Evolutionary conservation across 2,113 vertebrate genomes (phyloP).

Genomic region (Motacilla alba): DNA sequence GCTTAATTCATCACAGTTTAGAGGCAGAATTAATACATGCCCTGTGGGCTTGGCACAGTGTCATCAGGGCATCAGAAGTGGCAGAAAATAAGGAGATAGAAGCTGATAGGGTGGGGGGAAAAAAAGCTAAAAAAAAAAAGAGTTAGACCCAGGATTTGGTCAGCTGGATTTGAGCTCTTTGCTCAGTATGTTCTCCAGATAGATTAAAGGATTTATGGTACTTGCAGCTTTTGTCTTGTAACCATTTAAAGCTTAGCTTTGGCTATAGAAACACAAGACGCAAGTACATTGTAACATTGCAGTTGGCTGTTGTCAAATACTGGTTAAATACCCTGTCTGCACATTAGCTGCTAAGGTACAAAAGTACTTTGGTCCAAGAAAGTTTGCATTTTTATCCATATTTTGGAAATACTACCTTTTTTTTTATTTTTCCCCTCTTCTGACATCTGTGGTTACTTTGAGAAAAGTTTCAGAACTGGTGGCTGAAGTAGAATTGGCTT

Average conservation of each 20-base stretch:
- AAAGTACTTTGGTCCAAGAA: not conserved
- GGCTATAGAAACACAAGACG: not conserved
- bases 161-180: not conserved
- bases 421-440: not conserved
- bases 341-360: not conserved
- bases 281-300: not conserved
- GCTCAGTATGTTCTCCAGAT: not conserved
- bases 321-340: not conserved
- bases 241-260: not conserved
- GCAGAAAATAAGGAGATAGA: not conserved
- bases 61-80: not conserved
- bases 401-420: not conserved
- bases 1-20: slow-evolving; percentile 35
- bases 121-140: rapidly evolving
- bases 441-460: not conserved
- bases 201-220: not conserved
- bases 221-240: not conserved
- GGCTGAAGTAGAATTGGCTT: not conserved
- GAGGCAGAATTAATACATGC: not conserved
- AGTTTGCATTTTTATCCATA: not conserved
- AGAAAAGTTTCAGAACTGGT: not conserved
- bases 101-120: not conserved
- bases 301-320: not conserved
- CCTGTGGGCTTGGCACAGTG: not conserved
- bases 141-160: not conserved